These are phyloP conservation scores for Drosophila lowei DNA, from an alignment of 1,140 invertebrate genomes.

Conservation along the genomic window DNA sequence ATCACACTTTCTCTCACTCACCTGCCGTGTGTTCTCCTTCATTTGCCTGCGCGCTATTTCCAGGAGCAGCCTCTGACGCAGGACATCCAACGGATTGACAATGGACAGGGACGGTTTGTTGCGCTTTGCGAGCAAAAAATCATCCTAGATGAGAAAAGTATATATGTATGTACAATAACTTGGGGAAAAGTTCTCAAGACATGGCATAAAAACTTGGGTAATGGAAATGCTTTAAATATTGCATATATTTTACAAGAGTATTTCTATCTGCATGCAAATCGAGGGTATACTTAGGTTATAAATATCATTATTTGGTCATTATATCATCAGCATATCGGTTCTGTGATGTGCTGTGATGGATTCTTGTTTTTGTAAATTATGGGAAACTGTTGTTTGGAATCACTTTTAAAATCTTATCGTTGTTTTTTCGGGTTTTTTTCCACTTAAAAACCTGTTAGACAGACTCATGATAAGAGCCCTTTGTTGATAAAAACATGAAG, in stretches of 20 bases:
- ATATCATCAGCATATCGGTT: constrained; percentile 3
- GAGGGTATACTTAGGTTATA: too few relatives aligned
- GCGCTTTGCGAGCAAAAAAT: constrained; percentile 82
- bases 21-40: constrained; percentile 86
- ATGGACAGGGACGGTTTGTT: constrained; percentile 89
- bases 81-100: constrained; percentile 90
- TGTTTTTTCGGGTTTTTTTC: constrained; percentile 26
- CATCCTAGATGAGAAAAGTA: constrained; percentile 23
- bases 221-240: too few relatives aligned
- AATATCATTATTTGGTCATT: too few relatives aligned
- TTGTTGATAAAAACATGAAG: constrained; percentile 26
- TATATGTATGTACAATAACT: constrained; percentile 30
- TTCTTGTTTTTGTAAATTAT: constrained; percentile 14
- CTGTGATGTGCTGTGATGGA: too few relatives aligned
- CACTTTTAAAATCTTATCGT: constrained; percentile 23
- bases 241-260: too few relatives aligned
- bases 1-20: constrained; percentile 39
- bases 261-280: too few relatives aligned
- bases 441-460: constrained; percentile 21
- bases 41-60: constrained; percentile 90
- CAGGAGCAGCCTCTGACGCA: constrained; percentile 88
- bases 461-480: constrained; percentile 17
- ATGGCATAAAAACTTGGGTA: constrained; percentile 13
- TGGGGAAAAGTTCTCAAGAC: constrained; percentile 22
- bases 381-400: constrained; percentile 13